A percentile compares a stretch with the other conserved stretches of the same genome.
Evolutionary conservation across 1,140 invertebrate genomes (phyloP).

Genomic region (Drosophila pectinifera): DNA sequence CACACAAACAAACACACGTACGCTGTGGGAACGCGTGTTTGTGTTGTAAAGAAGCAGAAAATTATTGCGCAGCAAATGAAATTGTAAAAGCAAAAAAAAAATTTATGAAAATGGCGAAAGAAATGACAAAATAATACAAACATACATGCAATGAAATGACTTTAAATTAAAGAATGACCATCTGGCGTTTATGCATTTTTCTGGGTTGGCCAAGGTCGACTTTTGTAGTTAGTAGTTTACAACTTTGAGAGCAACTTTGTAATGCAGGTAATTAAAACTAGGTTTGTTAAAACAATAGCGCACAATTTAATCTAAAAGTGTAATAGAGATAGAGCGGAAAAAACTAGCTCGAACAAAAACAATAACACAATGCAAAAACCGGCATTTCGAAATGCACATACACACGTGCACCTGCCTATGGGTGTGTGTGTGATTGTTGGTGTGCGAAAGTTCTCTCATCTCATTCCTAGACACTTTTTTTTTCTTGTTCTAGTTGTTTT

Average conservation of each 20-base stretch:
- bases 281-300: constrained; percentile 13
- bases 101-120: constrained; percentile 71
- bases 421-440: constrained; percentile 10
- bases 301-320: not conserved
- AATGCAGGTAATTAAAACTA: not conserved
- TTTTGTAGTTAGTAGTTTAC: constrained; percentile 3
- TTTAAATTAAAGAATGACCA: constrained; percentile 53
- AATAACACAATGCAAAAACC: constrained; percentile 70
- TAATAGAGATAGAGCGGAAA: constrained; percentile 49
- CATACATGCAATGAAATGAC: constrained; percentile 47
- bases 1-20: constrained; percentile 1
- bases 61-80: constrained; percentile 81
- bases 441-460: constrained; percentile 28
- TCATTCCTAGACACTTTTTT: constrained; percentile 16
- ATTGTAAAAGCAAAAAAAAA: constrained; percentile 79
- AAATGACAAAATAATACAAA: constrained; percentile 36
- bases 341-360: constrained; percentile 51
- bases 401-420: constrained; percentile 14
- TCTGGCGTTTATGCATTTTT: constrained; percentile 13
- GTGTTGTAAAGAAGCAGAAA: constrained; percentile 77
- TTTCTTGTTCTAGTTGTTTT: constrained; percentile 24
- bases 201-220: constrained; percentile 2
- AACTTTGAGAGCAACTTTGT: not conserved
- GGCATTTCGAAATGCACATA: constrained; percentile 63
- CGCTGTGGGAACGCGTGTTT: constrained; percentile 31